Evolutionary conservation across 2,113 vertebrate species (phyloP), one percentile per base, ranked within the genome.

Genomic region (Chaenocephalus aceratus): DNA sequence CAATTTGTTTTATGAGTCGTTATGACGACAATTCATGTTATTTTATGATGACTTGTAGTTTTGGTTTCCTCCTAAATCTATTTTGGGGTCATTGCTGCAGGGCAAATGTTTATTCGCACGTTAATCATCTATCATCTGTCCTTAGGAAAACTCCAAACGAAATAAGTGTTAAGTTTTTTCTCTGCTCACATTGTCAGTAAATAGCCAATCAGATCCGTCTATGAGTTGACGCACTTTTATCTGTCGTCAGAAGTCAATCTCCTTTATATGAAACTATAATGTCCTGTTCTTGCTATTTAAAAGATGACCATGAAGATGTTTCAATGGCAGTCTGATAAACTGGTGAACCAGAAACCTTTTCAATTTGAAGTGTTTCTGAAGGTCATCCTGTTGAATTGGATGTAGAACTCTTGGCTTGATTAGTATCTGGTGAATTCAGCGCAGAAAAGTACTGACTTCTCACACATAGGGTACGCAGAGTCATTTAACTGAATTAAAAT

Each of bases 401-500:
- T 54, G n/a, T 3, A 15, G 18, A 4, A 49, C 30, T 51, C 62
- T 21, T 30, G 7, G 13, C 2, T 18, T 14, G 48, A 21, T 46
- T 48, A 6, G 1, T 18, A 1, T 58, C 48, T 45, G 51, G 10
- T 46, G 21, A 21, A 6, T 14, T 14, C n/a, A 51, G 6, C 48
- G 7, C 1, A 23, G 8, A 60, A 13, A 30, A 26, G 3, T 45
- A 52, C 21, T 11, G 0, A 23, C 54, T 12, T 64, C 16, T 41
- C 26, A 45, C 4, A 13, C 9, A 15, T 21, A 15, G 26, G n/a
- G 10, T 23, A 44, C 49, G 6, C 18, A 41, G n/a, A 60, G 59
- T 51, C 7, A 80, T 77, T 77, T 45, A 65, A 30, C 2, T 10
- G 3, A 15, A 26, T 34, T 61, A 10, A 49, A 73, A 36, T 41